A percentile compares a stretch with the other conserved stretches of the same genome.
phyloP scores from a whole-genome alignment of 2,888 invertebrate species.

The Aphodius granarius region DNA sequence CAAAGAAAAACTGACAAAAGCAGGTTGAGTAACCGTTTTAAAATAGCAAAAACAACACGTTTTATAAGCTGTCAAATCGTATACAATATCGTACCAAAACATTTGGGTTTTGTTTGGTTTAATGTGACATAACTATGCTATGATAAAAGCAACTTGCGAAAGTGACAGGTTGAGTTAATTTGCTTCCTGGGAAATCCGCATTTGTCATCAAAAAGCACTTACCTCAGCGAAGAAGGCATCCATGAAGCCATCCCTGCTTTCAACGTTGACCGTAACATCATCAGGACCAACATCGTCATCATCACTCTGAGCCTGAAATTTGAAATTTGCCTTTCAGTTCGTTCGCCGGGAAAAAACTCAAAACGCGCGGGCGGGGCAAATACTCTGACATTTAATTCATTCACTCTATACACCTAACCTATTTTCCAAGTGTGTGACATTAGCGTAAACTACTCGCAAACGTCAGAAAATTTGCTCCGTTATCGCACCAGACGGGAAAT shows the following conservation, averaged over 20 bases:
- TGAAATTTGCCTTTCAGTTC: slow-evolving; percentile 1
- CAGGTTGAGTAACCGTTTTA: not conserved
- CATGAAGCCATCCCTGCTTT: slow-evolving; percentile 93
- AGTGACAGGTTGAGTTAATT: not conserved
- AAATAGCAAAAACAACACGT: not conserved
- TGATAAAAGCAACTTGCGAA: not conserved
- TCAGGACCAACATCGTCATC: slow-evolving; percentile 94
- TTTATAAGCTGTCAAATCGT: too few relatives aligned
- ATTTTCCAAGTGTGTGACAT: slow-evolving; percentile 4
- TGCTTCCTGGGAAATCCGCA: not conserved
- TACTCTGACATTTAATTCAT: slow-evolving; percentile 1
- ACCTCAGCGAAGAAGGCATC: slow-evolving; percentile 99
- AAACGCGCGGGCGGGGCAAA: slow-evolving; percentile 9
- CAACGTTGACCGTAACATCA: slow-evolving; percentile 95
- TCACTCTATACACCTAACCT: slow-evolving; percentile 3
- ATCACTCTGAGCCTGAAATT: slow-evolving; percentile 92
- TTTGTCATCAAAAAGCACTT: slow-evolving; percentile 46
- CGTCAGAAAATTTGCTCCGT: not conserved
- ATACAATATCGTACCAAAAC: not conserved
- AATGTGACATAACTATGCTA: not conserved
- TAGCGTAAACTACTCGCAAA: not conserved
- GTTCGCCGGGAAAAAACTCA: not conserved
- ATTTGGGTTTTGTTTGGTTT: not conserved
- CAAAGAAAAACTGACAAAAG: not conserved
- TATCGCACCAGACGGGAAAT: slow-evolving; percentile 3